Base-by-base conservation (phyloP, 2,888 invertebrate species). In the Ophion ellenae region DNA sequence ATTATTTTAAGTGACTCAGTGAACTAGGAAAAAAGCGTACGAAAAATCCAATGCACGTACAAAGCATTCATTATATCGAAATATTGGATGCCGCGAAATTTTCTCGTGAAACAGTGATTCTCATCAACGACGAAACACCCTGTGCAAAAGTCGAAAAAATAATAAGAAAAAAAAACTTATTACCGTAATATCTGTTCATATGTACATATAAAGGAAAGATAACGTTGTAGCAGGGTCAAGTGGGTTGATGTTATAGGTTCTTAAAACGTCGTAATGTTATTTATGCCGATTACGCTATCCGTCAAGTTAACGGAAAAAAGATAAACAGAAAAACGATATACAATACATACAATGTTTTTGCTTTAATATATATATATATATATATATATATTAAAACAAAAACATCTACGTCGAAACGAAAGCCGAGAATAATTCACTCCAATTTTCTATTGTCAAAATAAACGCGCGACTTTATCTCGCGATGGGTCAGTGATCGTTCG, bases 151-250 rank as follows among this genome's bases (percentile, higher is more conserved):
- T 45, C 45, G 28, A 76, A 66, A 20, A 36, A 61, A 9, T 20
- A 69, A 86, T 69, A 80, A 32, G 32, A 89, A 89, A 61, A 61
- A 10, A 40, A 61, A 86, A 78, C 81, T 89, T 89, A 88, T 90
- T 91, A 90, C 87, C 89, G 88, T 91, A 91, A 91, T 91, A 92
- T 91, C 89, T 92, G 90, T 92, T 91, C 87, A 92, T 92, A 91
- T 92, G 91, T 92, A 91, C 87, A 92, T 91, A 91, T 88, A 88
- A 67, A 67, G 53, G 53, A 53, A 53, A 76, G 90, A 90, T 91
- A 91, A 91, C 89, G 88, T 40, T 67, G 73, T 66, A 85, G 78
- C 82, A 86, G 88, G 90, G 89, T 91, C 87, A 88, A 90, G 77
- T 78, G 89, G 89, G 88, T 89, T 90, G 91, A 91, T 90, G 89